Conservation (phyloP, 2,113 vertebrate species). For the Erythrocercus mccallii region DNA sequence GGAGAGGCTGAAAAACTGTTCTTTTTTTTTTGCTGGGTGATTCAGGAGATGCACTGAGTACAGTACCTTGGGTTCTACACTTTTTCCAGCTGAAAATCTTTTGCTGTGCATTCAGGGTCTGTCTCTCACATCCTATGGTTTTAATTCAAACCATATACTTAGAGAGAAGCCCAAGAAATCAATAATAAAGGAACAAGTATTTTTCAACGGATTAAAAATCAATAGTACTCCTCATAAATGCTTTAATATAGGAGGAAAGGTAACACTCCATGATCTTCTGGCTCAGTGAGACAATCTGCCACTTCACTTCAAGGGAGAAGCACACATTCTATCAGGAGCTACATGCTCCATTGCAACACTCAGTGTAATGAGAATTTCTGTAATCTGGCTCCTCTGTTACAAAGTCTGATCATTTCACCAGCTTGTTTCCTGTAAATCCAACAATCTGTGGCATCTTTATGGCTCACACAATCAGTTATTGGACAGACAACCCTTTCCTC, state of each 20-base stretch:
- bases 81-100: not conserved
- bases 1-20: not conserved
- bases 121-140: not conserved
- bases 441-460: not conserved
- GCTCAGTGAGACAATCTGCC: not conserved
- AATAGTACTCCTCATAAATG: not conserved
- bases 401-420: not conserved
- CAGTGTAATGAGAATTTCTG: not conserved
- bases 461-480: not conserved
- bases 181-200: not conserved
- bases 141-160: not conserved
- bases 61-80: not conserved
- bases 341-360: not conserved
- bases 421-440: conserved; percentile 21
- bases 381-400: not conserved
- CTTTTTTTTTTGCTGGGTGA: not conserved
- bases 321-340: not conserved
- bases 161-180: not conserved
- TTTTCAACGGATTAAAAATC: conserved; percentile 38
- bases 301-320: not conserved
- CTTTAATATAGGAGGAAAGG: not conserved
- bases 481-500: not conserved
- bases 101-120: not conserved
- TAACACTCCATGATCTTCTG: not conserved
- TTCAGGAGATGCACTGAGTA: not conserved